A percentile compares a stretch with the other conserved stretches of the same genome.
phyloP scores from a whole-genome alignment of 2,113 vertebrate genomes.

The Urocolius indicus region DNA sequence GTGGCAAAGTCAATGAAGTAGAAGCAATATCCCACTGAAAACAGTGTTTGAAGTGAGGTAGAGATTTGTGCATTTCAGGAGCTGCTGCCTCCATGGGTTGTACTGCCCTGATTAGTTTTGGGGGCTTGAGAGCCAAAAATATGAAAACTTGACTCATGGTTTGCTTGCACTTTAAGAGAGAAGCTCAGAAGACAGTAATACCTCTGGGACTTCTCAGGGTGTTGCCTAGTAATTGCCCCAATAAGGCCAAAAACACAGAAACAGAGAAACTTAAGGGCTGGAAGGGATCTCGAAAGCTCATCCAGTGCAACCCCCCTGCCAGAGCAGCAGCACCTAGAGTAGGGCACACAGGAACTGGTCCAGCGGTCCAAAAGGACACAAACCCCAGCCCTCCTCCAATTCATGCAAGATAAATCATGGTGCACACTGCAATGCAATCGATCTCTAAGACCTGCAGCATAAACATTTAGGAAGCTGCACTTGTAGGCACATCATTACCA shows the following conservation, averaged over 20 bases:
- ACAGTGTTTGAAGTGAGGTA: not conserved
- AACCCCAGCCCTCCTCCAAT: not conserved
- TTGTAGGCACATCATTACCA: not conserved
- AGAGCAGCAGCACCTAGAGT: no score
- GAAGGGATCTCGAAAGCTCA: no score
- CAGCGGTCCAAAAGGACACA: not conserved
- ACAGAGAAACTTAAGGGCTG: no score
- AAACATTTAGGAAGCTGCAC: not conserved
- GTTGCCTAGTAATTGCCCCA: not conserved
- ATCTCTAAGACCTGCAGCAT: not conserved
- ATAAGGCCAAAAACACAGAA: not conserved
- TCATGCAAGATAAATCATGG: not conserved
- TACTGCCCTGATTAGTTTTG: not conserved
- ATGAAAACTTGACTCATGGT: not conserved
- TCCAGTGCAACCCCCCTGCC: no score
- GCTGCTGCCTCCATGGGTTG: not conserved
- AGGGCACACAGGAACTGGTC: no score
- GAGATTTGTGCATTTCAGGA: not conserved
- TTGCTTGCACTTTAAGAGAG: not conserved
- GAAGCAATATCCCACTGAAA: not conserved
- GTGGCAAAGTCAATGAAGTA: not conserved
- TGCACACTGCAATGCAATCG: fast-evolving
- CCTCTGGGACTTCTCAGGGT: not conserved
- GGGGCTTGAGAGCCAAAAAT: not conserved
- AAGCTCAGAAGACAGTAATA: not conserved